Conservation (phyloP, 2,888 invertebrate species). For the Sarcophaga subvicina region DNA sequence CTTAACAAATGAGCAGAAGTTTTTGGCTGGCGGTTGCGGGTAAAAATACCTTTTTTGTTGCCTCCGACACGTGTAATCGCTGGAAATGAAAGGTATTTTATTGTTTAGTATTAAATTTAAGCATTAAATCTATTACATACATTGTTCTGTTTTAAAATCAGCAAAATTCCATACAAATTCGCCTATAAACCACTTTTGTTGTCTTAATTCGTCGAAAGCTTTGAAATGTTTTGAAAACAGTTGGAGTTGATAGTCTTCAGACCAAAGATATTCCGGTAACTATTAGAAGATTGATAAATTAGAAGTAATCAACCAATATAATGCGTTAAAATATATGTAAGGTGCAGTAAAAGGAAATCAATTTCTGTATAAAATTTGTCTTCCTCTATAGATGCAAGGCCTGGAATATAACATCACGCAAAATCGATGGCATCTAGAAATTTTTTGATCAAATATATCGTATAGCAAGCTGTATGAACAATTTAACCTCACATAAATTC, state of each 20-base stretch:
- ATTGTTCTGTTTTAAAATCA: conserved; percentile 97
- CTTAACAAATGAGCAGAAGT: conserved; percentile 91
- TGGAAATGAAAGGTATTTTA: conserved; percentile 77
- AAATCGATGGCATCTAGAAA: no score
- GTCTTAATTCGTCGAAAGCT: conserved; percentile 92
- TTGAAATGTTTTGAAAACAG: conserved; percentile 93
- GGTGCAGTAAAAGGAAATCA: no score
- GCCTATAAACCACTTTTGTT: conserved; percentile 92
- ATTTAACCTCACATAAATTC: no score
- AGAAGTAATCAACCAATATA: background rate
- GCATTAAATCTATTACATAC: conserved; percentile 82
- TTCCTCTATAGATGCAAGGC: no score
- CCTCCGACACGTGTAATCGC: conserved; percentile 90
- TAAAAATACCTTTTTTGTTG: conserved; percentile 95
- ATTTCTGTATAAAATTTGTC: no score
- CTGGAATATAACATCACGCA: no score
- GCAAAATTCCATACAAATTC: conserved; percentile 99
- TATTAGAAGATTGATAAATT: conserved; percentile 77
- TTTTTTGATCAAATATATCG: no score
- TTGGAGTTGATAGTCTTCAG: conserved; percentile 96
- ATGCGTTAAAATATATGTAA: no score
- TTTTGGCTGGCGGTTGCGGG: conserved; percentile 95
- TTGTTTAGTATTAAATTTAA: no score
- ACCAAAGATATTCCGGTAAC: conserved; percentile 93
- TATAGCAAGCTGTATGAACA: no score